phyloP scores from a whole-genome alignment of 2,113 vertebrate species.

The Clarias gariepinus region DNA sequence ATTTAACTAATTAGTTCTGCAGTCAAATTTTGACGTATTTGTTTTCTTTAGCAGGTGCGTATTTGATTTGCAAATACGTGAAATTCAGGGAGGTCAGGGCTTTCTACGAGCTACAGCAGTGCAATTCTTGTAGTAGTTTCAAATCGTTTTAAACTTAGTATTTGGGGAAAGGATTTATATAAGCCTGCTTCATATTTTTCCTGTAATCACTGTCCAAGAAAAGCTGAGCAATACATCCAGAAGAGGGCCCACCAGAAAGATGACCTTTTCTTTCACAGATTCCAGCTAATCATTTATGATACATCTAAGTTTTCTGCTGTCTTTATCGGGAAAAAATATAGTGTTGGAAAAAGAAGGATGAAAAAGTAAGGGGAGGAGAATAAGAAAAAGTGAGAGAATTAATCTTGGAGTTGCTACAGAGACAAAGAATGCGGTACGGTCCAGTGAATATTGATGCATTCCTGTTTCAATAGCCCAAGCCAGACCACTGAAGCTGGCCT shows the following conservation, averaged over 20 bases:
- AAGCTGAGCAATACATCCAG: conserved; percentile 49
- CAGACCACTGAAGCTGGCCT: conserved; percentile 56
- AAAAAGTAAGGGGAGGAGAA: conserved; percentile 19
- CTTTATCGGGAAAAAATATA: not conserved
- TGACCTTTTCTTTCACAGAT: not conserved
- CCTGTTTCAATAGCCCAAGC: conserved; percentile 55
- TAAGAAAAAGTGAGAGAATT: conserved; percentile 38
- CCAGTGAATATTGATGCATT: conserved; percentile 62
- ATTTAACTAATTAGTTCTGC: not conserved
- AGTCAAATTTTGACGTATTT: not conserved
- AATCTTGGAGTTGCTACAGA: conserved; percentile 50
- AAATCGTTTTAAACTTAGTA: not conserved
- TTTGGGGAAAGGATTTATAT: not conserved
- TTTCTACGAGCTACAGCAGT: not conserved
- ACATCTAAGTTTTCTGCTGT: not conserved
- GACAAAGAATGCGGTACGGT: conserved; percentile 57
- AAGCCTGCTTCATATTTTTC: not conserved
- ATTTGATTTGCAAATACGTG: conserved; percentile 2
- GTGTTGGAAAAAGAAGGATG: not conserved
- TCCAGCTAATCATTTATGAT: not conserved
- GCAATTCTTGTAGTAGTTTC: not conserved
- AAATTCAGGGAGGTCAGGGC: not conserved
- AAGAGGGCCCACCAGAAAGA: conserved; percentile 59
- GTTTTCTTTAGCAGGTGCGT: not conserved
- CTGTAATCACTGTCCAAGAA: not conserved